Base-by-base conservation (phyloP, 2,888 invertebrate genomes). In the Drosophila meridionalis region DNA sequence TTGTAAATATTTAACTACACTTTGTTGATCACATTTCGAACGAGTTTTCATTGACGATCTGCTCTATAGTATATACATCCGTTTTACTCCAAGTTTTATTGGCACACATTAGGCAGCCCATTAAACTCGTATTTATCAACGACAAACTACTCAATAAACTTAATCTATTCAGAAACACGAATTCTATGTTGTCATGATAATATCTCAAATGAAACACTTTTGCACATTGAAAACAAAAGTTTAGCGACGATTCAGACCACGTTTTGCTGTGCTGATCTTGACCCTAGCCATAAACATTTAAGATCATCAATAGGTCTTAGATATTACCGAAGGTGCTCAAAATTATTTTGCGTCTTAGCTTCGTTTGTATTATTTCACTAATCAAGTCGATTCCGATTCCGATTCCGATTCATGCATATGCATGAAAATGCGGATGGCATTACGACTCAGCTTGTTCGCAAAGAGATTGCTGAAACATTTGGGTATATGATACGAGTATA, bases 251-350 rank as follows among this genome's bases (percentile, higher is more conserved):
- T 50, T 47, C 28, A 65, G 55, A 47, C 43, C 20, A 50, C 40
- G 40, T 32, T 56, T 52, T 26, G 36, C 47, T 45, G 26, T 3
- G 52, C 28, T 68, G 71, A 71, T 63, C 78, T 80, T 78, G 78
- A 78, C 76, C 78, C 40, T 4, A 43, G 14, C 38, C n/a, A 50
- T 34, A 70, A 69, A 34, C 58, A 50, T 40, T 43, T 62, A 7
- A 57, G 73, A 73, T 65, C 36, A 65, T 50, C 65, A 38, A 32
- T 12, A 40, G 30, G 28, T 36, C 38, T 32, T 28, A 30, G 53
- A 64, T 76, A n/a, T 48, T 8, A 53, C 12, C 45, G 42, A 7
- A 34, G 47, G 30, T 62, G 47, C 32, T 30, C 32, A 55, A 47
- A 48, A 42, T 3, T 47, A 52, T 60, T 55, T 56, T 64, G 47